These are phyloP conservation scores for Diabrotica balteata DNA, from an alignment of 2,888 invertebrate species.

Conservation along the genomic window DNA sequence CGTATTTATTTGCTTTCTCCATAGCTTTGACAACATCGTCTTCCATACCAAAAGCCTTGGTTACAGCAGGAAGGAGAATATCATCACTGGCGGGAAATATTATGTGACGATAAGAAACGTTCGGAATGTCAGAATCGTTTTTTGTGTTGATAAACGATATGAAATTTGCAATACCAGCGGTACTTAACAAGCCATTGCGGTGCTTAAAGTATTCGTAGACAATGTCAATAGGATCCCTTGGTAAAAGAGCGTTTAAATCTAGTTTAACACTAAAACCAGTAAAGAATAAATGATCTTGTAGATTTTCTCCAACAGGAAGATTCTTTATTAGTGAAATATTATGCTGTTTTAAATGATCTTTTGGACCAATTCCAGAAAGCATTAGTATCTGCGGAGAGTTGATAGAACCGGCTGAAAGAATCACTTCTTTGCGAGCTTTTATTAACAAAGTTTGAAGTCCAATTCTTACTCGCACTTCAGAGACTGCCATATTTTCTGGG, in stretches of 20 bases:
- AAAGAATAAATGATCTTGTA: conserved; percentile 63
- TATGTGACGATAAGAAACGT: conserved; percentile 58
- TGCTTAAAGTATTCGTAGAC: conserved; percentile 62
- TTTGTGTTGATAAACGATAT: conserved; percentile 61
- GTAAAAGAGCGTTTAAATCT: conserved; percentile 33
- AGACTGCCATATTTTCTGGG: not conserved
- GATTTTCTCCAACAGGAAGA: conserved; percentile 64
- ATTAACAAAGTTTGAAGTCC: conserved; percentile 37
- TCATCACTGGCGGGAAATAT: conserved; percentile 50
- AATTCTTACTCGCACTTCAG: not conserved
- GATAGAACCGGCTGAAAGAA: conserved; percentile 71
- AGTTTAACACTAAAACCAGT: conserved; percentile 50
- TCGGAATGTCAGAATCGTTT: conserved; percentile 60
- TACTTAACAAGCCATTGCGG: conserved; percentile 62
- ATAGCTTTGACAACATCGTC: conserved; percentile 36
- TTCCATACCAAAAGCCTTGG: conserved; percentile 48
- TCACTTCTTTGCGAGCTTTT: conserved; percentile 66
- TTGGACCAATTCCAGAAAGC: conserved; percentile 71
- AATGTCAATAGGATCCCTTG: conserved; percentile 43
- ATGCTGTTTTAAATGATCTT: conserved; percentile 60
- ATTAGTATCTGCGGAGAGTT: conserved; percentile 73
- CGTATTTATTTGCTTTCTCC: conserved; percentile 30
- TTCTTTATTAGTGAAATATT: conserved; percentile 60
- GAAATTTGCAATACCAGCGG: conserved; percentile 61
- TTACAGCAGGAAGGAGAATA: conserved; percentile 32